Percentiles rank a stretch among this genome's conserved stretches.
Evolutionary conservation across 2,797 vertebrate genomes (phyloP).

Genomic region (Ataeniobius toweri): DNA sequence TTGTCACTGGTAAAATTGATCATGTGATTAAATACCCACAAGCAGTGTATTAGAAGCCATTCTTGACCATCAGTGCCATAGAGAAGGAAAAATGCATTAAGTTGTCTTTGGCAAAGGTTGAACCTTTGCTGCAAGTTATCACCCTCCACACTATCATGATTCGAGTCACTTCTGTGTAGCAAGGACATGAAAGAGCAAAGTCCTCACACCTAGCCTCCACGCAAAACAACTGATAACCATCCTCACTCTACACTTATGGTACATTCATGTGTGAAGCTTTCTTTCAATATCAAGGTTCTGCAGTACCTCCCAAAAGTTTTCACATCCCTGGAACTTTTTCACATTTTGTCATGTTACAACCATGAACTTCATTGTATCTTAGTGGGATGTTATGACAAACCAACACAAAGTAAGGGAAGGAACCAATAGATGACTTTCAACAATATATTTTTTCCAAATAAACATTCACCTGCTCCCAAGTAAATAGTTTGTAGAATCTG

Average conservation of each 20-base stretch:
- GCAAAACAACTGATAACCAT: conserved; percentile 15
- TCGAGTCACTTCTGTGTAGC: conserved; percentile 29
- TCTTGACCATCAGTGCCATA: conserved; percentile 77
- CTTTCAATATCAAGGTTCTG: neutral
- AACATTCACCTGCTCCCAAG: no score
- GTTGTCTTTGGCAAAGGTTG: conserved; percentile 48
- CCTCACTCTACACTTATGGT: neutral
- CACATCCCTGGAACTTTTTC: neutral
- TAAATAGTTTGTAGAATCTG: no score
- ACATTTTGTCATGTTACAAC: neutral
- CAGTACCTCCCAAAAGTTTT: neutral
- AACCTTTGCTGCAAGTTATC: conserved; percentile 47
- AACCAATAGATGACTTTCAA: no score
- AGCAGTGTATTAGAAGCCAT: conserved; percentile 76
- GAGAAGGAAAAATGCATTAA: conserved; percentile 54
- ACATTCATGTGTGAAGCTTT: neutral
- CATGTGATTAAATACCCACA: conserved; percentile 84
- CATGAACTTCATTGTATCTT: neutral
- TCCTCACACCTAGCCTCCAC: conserved; percentile 9
- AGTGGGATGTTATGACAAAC: neutral
- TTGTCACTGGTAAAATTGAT: conserved; percentile 85
- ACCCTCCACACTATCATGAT: conserved; percentile 28
- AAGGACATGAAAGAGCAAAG: conserved; percentile 34
- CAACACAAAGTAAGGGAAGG: neutral
- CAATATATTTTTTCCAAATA: no score